Evolutionary conservation across 2,113 vertebrate genomes (phyloP), one percentile per base, ranked within the genome.

Genomic region (Podilymbus podiceps): DNA sequence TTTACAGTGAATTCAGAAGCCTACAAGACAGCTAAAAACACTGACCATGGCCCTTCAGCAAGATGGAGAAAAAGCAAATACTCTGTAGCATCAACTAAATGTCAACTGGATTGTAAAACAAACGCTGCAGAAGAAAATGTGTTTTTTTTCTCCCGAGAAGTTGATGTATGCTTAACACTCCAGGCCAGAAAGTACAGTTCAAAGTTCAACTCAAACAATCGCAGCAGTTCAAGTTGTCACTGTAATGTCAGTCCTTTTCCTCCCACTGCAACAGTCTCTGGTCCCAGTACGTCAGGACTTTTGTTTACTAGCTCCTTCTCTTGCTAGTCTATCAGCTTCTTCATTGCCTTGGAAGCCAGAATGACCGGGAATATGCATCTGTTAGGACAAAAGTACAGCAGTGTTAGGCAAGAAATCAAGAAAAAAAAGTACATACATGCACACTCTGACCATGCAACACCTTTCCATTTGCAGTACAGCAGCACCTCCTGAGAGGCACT

Each of bases 321-420:
- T 98, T 18, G 99, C 99, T 55, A 99, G 97, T 33, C 98, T 97
- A 95, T 99, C 99, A 1, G 99, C 99, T 95, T 98, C 98, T 96
- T 99, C 99, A 10, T 99, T 99, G 89, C 99, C 99, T 62, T 3
- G 63, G 93, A 98, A 99, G 4, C 99, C 99, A 15, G 99, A 98
- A 31, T 99, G 99, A 59, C 99, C 99, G 0, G 99, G 99, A 77
- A 99, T 67, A 14, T 99, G 99, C 96, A 99, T 93, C 99, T 99
- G 97, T 90, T 90, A 80, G 77, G 19, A 71, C 11, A 94, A 82
- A 88, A 93, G 47, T 8, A 53, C 0, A 53, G 7, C 8, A 76
- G 10, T 0, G 1, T 95, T 24, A 94, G 33, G 68, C 46, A 94
- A 85, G 63, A 75, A 88, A 82, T 19, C 15, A 78, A 67, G 16